A percentile compares a stretch with the other conserved stretches of the same genome.
These are phyloP conservation scores for Muntiacus muntjak DNA, from an alignment of 2,113 vertebrate genomes.

Conservation along the genomic window DNA sequence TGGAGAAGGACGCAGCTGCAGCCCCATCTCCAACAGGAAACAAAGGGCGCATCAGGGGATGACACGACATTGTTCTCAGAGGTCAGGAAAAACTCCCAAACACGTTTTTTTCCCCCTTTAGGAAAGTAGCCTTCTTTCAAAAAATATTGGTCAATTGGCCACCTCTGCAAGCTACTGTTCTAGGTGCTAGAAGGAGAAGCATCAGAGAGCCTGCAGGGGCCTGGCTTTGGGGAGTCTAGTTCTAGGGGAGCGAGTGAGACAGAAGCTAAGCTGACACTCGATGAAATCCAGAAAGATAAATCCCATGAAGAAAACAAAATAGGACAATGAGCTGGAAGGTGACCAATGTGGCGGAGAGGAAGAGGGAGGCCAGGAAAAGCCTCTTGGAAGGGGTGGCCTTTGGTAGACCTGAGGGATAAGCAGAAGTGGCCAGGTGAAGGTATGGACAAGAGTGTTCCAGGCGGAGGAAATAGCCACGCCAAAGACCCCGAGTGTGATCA, in stretches of 20 bases:
- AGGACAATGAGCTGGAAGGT: neutral
- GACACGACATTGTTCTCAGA: neutral
- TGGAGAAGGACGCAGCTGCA: neutral
- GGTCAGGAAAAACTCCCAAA: neutral
- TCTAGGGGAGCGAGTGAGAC: accelerated
- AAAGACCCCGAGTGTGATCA: neutral
- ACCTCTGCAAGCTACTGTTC: neutral
- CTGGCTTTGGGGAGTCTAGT: neutral
- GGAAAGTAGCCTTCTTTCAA: neutral
- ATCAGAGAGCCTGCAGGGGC: neutral
- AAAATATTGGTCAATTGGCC: neutral
- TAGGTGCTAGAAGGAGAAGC: neutral
- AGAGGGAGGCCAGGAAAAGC: neutral
- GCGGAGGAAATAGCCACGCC: accelerated
- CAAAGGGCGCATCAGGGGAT: neutral
- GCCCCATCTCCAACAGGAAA: neutral
- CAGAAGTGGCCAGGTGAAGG: no score
- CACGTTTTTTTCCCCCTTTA: neutral
- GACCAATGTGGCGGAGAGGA: accelerated
- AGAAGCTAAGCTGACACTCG: accelerated
- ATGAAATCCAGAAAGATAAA: neutral
- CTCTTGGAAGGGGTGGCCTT: neutral
- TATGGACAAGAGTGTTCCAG: neutral
- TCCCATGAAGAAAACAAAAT: neutral
- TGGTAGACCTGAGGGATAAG: no score